A percentile compares a stretch with the other conserved stretches of the same genome.
phyloP scores from a whole-genome alignment of 2,888 invertebrate genomes.

The Nomada goodeniana region DNA sequence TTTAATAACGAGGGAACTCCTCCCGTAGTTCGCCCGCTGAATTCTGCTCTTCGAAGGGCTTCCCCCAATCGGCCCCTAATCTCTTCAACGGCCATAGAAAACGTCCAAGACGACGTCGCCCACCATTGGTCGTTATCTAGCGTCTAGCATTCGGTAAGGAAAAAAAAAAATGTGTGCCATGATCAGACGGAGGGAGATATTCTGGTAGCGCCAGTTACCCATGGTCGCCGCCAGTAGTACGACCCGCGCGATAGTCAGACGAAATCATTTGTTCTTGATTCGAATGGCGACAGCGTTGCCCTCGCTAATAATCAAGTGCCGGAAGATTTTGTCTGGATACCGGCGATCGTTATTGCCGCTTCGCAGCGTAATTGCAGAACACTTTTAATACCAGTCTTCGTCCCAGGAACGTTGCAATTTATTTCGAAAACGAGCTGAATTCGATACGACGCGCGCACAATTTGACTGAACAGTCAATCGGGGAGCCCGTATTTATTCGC shows the following conservation, averaged over 20 bases:
- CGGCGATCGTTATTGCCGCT: background rate
- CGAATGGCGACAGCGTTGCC: background rate
- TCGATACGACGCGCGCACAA: background rate
- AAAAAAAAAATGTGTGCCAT: no score
- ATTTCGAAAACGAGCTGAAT: background rate
- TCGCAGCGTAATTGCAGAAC: background rate
- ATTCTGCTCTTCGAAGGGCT: background rate
- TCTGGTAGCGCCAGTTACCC: background rate
- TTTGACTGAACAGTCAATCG: background rate
- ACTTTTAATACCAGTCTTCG: background rate
- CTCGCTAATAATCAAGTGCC: background rate
- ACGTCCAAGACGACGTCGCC: background rate
- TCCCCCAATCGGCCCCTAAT: background rate
- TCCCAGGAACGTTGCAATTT: background rate
- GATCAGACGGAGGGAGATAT: no score
- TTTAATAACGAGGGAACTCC: slow-evolving; percentile 29
- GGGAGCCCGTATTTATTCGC: background rate
- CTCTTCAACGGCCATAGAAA: background rate
- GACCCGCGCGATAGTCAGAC: background rate
- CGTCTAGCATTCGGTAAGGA: background rate
- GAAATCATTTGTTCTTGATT: background rate
- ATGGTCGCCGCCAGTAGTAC: slow-evolving; percentile 12
- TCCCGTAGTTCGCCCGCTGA: background rate
- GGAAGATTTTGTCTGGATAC: no score
- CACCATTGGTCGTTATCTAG: background rate